Base-by-base conservation (phyloP, 2,113 vertebrate genomes). In the Ondatra zibethicus region DNA sequence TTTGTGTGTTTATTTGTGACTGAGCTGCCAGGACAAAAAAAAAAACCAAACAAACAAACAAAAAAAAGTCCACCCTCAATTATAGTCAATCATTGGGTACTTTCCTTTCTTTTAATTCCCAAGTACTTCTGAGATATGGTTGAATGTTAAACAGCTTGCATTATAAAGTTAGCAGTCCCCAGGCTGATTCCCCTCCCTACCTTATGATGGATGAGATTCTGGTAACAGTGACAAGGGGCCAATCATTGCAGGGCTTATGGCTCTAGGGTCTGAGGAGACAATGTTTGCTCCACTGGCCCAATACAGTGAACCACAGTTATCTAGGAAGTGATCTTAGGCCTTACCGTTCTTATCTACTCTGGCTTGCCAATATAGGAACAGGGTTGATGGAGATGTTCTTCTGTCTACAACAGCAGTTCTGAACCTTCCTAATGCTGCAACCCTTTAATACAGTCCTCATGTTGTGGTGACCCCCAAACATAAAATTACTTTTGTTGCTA, bases 321-420 rank as follows among this genome's bases (percentile, higher is more conserved):
- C 31, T 14, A 66, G n/a, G 78, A 80, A 73, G 10, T 19, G 52
- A 17, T 65, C 47, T 13, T n/a, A 55, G 6, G 4, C 1, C 47
- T 78, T 42, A 25, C 17, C 4, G 31, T 33, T 68, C 2, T 42
- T 8, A 45, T 6, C 5, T 23, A n/a, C 4, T 29, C 31, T 6
- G 12, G 52, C 33, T 89, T 45, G 39, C 0, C 1, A 0, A 25
- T 39, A 23, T 70, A 25, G 23, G 12, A 33, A 25, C 3, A 68
- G 52, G 47, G 39, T 8, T 1, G 23, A 45, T 47, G 7, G 13
- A 13, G 1, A 31, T 19, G 0, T 8, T 16, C 7, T 5, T 42
- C 23, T 76, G 13, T 42, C 45, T 47, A 17, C 31, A 84, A 10
- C 10, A n/a, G 50, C 9, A 11, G 50, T 36, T 58, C 78, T 58